Evolutionary conservation across 2,888 invertebrate species (phyloP), one percentile per base, ranked within the genome.

Genomic region (Lepidonotus clava): DNA sequence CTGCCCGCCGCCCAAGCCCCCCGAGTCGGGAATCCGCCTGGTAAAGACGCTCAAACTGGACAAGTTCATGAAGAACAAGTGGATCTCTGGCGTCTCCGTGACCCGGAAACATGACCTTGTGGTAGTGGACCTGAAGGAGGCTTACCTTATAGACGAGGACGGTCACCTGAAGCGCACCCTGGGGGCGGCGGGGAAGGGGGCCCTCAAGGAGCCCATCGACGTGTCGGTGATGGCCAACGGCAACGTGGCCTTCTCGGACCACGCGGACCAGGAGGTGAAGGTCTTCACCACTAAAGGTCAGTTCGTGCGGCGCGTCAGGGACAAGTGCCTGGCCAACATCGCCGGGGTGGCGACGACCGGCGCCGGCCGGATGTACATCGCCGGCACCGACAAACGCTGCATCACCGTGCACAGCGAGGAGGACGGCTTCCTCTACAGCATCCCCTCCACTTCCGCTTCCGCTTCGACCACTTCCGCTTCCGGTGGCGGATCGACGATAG

Each of bases 81-180:
- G 88, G 88, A 88, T 88, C 8, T 88, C 87, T 1, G 88, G 88
- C 18, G 32, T 88, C 41, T 85, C 87, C 2, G 85, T 88, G 11
- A 88, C 85, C 28, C 34, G 46, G 32, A 87, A 85, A 61, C 34
- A 85, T 53, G 88, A 88, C 40, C 46, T 84, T n/a, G 80, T 88
- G n/a, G 77, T 88, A 11, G 88, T 88, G 24, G 87, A 88, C 77
- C 51, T 87, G 28, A 46, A 77, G 38, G 67, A 86, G 38, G 87
- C 87, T 24, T 86, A 87, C 56, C 76, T 88, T 0, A 18, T 88
- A n/a, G 88, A 88, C 61, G 85, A 76, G n/a, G 83, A 85, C 21
- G 88, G 88, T 11, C 76, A 41, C 34, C 84, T 88, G 18, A 87
- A 87, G 67, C 56, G 67, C 41, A 76, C 87, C n/a, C 84, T 86